A percentile compares a stretch with the other conserved stretches of the same genome.
Conservation (phyloP, 2,888 invertebrate species). For the Himalopsyche kuldschensis region DNA sequence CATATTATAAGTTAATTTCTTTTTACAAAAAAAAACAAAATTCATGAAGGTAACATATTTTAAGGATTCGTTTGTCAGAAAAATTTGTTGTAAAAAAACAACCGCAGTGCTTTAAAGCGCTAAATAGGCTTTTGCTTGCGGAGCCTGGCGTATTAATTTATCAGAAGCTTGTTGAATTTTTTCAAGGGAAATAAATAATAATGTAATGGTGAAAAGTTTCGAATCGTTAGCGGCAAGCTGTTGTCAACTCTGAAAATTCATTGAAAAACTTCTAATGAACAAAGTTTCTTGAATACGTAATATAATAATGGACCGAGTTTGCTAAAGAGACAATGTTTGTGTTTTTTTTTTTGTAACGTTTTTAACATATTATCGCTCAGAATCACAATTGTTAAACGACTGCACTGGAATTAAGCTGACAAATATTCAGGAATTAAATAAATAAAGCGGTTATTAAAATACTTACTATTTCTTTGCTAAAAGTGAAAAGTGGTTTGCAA, state of each 20-base stretch:
- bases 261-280: not conserved
- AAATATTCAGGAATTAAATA: too few relatives aligned
- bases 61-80: too few relatives aligned
- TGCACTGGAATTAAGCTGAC: too few relatives aligned
- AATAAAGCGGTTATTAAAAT: too few relatives aligned
- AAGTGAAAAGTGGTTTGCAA: too few relatives aligned
- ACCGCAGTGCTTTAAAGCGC: not conserved
- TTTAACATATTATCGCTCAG: too few relatives aligned
- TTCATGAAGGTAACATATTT: too few relatives aligned
- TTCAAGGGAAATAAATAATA: not conserved
- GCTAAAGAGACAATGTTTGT: not conserved
- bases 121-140: not conserved
- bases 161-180: not conserved
- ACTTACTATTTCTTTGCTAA: too few relatives aligned
- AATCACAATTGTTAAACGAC: too few relatives aligned
- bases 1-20: too few relatives aligned
- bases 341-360: too few relatives aligned
- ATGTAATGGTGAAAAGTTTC: not conserved
- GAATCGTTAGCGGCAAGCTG: not conserved
- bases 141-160: not conserved
- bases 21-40: too few relatives aligned
- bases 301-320: not conserved
- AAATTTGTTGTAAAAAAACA: not conserved
- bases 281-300: not conserved
- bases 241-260: not conserved